These are phyloP conservation scores for Phoeniculus purpureus DNA, from an alignment of 2,797 vertebrate species.

Conservation along the genomic window DNA sequence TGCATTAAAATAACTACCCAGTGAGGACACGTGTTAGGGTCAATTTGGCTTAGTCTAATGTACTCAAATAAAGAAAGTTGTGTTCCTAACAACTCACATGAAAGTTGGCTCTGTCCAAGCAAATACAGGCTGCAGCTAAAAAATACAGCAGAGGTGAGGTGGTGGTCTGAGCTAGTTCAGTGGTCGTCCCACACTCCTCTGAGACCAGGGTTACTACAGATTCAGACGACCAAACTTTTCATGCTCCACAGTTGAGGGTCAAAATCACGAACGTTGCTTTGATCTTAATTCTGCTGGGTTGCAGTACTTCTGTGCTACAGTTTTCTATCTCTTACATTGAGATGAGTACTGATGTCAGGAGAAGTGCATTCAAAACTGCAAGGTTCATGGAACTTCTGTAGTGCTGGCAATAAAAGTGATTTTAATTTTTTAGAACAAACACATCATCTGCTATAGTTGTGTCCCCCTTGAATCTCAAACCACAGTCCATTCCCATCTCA, in stretches of 20 bases:
- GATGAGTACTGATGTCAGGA: neutral
- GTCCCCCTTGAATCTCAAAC: neutral
- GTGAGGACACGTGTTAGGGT: neutral
- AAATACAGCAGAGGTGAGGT: neutral
- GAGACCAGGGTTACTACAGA: neutral
- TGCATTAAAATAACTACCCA: neutral
- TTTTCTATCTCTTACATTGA: neutral
- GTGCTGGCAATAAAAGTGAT: neutral
- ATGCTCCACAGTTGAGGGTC: neutral
- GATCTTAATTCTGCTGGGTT: neutral
- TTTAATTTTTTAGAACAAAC: neutral
- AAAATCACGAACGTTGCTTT: neutral
- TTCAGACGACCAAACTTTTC: neutral
- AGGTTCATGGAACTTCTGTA: neutral
- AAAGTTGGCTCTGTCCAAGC: neutral
- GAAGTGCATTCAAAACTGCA: neutral
- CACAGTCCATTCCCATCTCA: rapidly evolving
- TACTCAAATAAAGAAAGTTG: rapidly evolving
- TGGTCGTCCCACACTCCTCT: neutral
- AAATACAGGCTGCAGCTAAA: neutral
- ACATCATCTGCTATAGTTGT: neutral
- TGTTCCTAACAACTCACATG: neutral
- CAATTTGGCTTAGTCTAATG: neutral
- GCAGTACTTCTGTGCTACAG: neutral
- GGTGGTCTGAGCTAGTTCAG: neutral